These are phyloP conservation scores for Daubentonia madagascariensis DNA, from an alignment of 2,113 vertebrate genomes.

Conservation along the genomic window DNA sequence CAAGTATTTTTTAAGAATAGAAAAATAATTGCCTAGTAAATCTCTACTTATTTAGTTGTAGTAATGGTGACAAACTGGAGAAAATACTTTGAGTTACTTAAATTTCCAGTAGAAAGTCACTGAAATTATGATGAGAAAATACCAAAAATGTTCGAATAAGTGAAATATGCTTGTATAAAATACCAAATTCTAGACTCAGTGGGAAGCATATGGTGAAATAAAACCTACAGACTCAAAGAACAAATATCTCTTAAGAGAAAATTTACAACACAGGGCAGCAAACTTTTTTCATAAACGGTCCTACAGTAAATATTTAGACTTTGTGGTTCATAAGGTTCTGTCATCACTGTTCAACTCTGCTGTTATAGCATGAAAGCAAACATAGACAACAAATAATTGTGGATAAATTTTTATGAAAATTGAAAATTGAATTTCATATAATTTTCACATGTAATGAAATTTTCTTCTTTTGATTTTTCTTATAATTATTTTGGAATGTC, in stretches of 20 bases:
- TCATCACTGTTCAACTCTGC: neutral
- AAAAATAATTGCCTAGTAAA: slow-evolving; percentile 52
- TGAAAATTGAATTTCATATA: neutral
- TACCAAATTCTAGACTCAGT: neutral
- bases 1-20: slow-evolving; percentile 44
- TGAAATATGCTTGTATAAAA: neutral
- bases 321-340: neutral
- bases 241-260: neutral
- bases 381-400: neutral
- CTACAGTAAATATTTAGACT: neutral
- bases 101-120: slow-evolving; percentile 42
- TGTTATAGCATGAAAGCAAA: neutral
- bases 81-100: slow-evolving; percentile 1
- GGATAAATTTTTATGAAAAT: neutral
- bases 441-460: neutral
- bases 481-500: neutral
- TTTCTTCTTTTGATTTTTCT: neutral
- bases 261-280: neutral
- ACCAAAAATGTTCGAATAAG: neutral
- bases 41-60: neutral
- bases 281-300: neutral
- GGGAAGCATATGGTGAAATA: neutral
- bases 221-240: neutral
- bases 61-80: neutral
- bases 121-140: slow-evolving; percentile 5